Evolutionary conservation across 2,888 invertebrate genomes (phyloP).

Genomic region (Tinea pellionella): DNA sequence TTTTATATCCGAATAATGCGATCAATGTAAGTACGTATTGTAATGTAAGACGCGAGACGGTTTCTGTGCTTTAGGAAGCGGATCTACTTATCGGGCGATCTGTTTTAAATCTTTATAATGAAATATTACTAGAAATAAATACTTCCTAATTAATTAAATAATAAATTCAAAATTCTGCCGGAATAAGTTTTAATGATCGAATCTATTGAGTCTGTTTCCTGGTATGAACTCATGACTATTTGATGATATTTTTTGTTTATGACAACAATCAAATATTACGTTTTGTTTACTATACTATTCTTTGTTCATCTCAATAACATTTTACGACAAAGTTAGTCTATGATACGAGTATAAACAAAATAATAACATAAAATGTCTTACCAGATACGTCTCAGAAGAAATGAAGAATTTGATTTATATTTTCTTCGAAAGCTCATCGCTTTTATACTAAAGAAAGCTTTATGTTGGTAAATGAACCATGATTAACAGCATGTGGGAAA

Average conservation of each 20-base stretch:
- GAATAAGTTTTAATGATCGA: slow-evolving; percentile 27
- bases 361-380: neutral
- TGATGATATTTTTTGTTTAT: neutral
- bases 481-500: slow-evolving; percentile 6
- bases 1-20: neutral
- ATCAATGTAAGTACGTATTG: neutral
- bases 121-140: slow-evolving; percentile 26
- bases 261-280: slow-evolving; percentile 3
- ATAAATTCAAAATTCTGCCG: slow-evolving; percentile 47
- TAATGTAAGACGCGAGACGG: neutral
- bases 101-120: slow-evolving; percentile 39
- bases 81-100: slow-evolving; percentile 44
- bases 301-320: neutral
- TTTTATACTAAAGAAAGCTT: slow-evolving; percentile 6
- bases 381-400: neutral
- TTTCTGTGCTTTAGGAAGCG: slow-evolving; percentile 47
- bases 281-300: neutral
- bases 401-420: neutral
- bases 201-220: slow-evolving; percentile 35
- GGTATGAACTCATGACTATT: slow-evolving; percentile 48
- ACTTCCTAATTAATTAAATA: slow-evolving; percentile 45
- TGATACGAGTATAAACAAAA: neutral
- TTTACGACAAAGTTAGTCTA: neutral
- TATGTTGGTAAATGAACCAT: neutral
- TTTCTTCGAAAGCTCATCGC: neutral